Base-by-base conservation (phyloP, 1,140 invertebrate genomes). In the Orius laevigatus region DNA sequence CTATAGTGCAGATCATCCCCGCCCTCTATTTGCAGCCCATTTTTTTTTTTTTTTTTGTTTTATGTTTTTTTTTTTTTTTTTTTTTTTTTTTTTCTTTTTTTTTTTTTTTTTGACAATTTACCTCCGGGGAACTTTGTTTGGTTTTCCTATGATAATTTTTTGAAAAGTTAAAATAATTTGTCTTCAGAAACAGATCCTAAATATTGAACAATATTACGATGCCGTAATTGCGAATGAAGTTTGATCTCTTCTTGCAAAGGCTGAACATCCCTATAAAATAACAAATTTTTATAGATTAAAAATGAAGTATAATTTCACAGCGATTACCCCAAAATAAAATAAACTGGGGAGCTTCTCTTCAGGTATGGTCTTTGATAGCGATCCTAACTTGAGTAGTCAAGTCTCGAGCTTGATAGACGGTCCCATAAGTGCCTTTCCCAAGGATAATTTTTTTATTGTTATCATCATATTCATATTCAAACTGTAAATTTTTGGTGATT, bases 221-320 rank as follows among this genome's bases (percentile, higher is more conserved):
- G 94, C 1, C 87, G 71, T 32, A 99, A 66, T 61, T 96, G 90
- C 11, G 93, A 96, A 66, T 98, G 95, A 16, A 99, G 72, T 61
- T 92, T 81, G 55, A 99, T 98, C 69, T 99, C 95, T 69, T 98
- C 95, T 62, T 98, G 94, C 45, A 98, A 65, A 0, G 94, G 94
- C 64, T 98, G 95, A 0, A 98, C 93, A 62, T 96, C 93, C 5
- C 73, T 75, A 57, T 3, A 59, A 58, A 49, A 38, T 54, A 51
- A 48, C 48, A 41, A 35, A 10, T 18, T 48, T 42, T 39, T 38
- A 51, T n/a, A 8, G 25, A 25, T 25, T 20, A 36, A 55, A 46
- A 9, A 31, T 41, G 18, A 43, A 52, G 14, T n/a, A 33, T 36
- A 63, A 64, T 42, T 42, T 19, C 2, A 3, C 18, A 31, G 12